Conservation (phyloP, 2,888 invertebrate species). For the Lathronympha strigana region DNA sequence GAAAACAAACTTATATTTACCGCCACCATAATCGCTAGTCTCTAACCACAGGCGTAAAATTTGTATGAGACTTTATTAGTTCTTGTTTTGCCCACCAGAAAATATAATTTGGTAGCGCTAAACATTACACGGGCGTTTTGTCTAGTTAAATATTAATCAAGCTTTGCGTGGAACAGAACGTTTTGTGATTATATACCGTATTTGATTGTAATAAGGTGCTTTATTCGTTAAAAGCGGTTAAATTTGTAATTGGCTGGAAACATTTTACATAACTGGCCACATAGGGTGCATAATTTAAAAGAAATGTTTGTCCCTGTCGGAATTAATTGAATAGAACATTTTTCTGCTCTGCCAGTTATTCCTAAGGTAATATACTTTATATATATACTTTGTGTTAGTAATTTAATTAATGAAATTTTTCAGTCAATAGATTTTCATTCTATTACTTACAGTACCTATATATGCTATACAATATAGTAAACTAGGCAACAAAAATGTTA, state of each 20-base stretch:
- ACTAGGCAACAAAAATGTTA: too few relatives aligned
- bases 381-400: too few relatives aligned
- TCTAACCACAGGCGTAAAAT: background rate
- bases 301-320: conserved; percentile 3
- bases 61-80: background rate
- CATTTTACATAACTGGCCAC: conserved; percentile 19
- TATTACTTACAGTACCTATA: too few relatives aligned
- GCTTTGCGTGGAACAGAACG: background rate
- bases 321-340: conserved; percentile 2
- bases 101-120: conserved; percentile 2
- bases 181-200: background rate
- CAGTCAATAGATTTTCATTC: too few relatives aligned
- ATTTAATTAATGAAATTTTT: too few relatives aligned
- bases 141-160: conserved; percentile 28
- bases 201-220: background rate
- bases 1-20: background rate
- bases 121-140: conserved; percentile 25
- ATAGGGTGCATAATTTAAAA: conserved; percentile 22
- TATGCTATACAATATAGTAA: too few relatives aligned
- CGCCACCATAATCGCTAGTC: background rate
- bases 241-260: conserved; percentile 3
- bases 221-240: background rate
- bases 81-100: background rate
- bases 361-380: too few relatives aligned
- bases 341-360: background rate